Evolutionary conservation across 2,113 vertebrate genomes (phyloP), one percentile per base, ranked within the genome.

Genomic region (Petromus typicus): DNA sequence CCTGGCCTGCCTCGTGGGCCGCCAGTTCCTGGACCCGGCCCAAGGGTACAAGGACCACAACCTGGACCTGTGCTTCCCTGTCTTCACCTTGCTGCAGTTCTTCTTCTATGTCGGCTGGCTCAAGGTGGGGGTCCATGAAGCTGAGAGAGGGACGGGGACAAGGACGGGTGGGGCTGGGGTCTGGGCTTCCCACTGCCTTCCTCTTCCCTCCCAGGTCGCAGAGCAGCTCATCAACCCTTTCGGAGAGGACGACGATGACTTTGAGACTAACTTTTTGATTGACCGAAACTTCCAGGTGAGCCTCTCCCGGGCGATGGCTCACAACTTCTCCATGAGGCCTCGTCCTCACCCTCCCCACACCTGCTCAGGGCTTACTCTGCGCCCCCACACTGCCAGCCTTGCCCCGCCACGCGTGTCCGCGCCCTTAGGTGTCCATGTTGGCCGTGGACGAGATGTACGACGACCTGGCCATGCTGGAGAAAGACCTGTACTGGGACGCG

Each of bases 21-120:
- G 99, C 0, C 99, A 99, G 98, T 99, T 99, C 97, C 98, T 99
- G 95, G 99, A 99, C 97, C 99, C 99, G 0, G 86, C 95, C 10
- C 99, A 99, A 97, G 99, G 99, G 75, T 99, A 99, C 89, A 97
- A 97, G 0, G 99, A 99, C 71, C 99, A 99, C 8, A 99, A 99
- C 83, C 98, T 99, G 20, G 99, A 99, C 97, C 98, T 99, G 59
- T 99, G 98, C 1, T 95, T 99, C 14, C 99, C 99, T 3, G 98
- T 99, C 95, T 99, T 99, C 98, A 99, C 99, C n/a, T 97, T 99
- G 75, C 98, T 99, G 4, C 99, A 99, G 98, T 99, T 99, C 98
- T 99, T 99, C 98, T 99, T 99, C 98, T 99, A 99, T 1, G 99
- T 98, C 0, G 99, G 99, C 18, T 99, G 99, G 99, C 99, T 99